Evolutionary conservation across 2,888 invertebrate genomes (phyloP), one percentile per base, ranked within the genome.

Genomic region (Tipula helvola): DNA sequence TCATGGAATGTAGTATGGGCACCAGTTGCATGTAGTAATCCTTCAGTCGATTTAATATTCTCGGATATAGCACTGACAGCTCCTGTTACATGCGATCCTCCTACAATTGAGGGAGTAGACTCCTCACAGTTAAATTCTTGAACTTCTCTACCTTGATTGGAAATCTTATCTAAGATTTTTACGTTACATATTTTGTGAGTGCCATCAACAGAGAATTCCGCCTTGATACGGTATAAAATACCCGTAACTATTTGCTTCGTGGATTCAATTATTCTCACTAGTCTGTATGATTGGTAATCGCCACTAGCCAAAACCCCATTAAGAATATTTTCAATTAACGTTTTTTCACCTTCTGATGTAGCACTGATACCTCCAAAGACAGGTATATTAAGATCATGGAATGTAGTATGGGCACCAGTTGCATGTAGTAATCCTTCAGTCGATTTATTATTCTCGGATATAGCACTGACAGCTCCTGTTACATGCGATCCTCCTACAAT

Each of bases 161-260:
- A 47, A 47, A 47, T 8, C 47, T 47, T 47, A 3, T 47, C 47
- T 8, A 0, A 47, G 13, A 47, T 47, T 47, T 47, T 47, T 12
- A 47, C 47, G 12, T 47, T 47, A 88, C 91, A 91, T 83, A 90
- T 89, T 83, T 89, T 88, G 0, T 86, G 86, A 5, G 87, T 86
- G 1, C 92, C 91, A 3, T 94, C 93, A 83, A 92, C 92, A 12
- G 93, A 93, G 10, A 95, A 90, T 88, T 93, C 91, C 86, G 93
- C 93, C 88, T 93, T 92, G 84, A 96, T 93, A 89, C 92, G 93
- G 39, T 93, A 94, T 86, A 93, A 89, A 42, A 90, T 88, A 28
- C 95, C 95, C 85, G 93, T 90, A 4, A 94, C 93, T 13, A 93
- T 89, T 90, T 94, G 92, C 36, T 90, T 90, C 0, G 92, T 90